Conservation (phyloP, 2,113 vertebrate species). For the Cynoglossus semilaevis region DNA sequence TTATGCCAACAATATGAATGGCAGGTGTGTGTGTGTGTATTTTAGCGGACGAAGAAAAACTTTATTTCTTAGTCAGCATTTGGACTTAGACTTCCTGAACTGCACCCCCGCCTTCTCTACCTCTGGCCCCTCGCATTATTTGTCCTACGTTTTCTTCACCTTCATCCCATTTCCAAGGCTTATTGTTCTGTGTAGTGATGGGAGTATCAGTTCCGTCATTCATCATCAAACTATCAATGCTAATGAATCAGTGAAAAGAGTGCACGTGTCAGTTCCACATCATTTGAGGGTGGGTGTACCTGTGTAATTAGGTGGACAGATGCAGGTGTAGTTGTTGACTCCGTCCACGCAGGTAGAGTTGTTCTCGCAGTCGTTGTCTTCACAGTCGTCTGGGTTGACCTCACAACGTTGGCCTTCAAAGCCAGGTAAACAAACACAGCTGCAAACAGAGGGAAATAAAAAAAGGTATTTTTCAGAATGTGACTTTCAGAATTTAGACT, state of each 20-base stretch:
- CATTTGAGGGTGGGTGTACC: conserved; percentile 67
- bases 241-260: too few relatives aligned
- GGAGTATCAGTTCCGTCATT: too few relatives aligned
- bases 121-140: neutral
- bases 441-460: conserved; percentile 50
- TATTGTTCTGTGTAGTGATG: too few relatives aligned
- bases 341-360: conserved; percentile 93
- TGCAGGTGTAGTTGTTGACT: conserved; percentile 92
- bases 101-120: conserved; percentile 14
- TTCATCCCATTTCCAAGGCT: too few relatives aligned
- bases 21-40: conserved; percentile 35
- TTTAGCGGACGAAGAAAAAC: conserved; percentile 51
- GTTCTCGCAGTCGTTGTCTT: conserved; percentile 97
- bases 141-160: too few relatives aligned
- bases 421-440: conserved; percentile 87
- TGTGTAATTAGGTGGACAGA: conserved; percentile 90
- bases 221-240: too few relatives aligned
- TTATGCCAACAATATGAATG: conserved; percentile 57
- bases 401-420: conserved; percentile 90
- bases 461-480: conserved; percentile 7
- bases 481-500: conserved; percentile 1
- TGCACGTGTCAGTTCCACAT: too few relatives aligned
- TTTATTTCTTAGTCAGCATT: conserved; percentile 57
- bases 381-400: conserved; percentile 91
- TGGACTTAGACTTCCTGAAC: conserved; percentile 23